phyloP scores from a whole-genome alignment of 1,140 invertebrate species.

The Drosophila mojavensis region DNA sequence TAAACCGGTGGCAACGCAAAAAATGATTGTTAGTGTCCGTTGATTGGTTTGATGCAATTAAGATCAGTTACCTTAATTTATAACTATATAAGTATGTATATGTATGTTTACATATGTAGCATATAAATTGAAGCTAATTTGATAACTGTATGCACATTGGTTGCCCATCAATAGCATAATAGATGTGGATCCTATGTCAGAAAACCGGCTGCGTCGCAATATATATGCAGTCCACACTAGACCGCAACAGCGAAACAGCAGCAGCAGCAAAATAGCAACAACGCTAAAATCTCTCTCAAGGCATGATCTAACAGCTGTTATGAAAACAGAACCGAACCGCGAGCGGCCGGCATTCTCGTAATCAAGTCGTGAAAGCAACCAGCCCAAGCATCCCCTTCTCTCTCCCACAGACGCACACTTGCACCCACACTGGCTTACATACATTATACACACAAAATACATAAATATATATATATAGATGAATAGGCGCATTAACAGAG shows the following conservation, averaged over 20 bases:
- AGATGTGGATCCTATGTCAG: slow-evolving; percentile 32
- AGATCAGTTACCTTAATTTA: slow-evolving; percentile 10
- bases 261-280: slow-evolving; percentile 9
- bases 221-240: slow-evolving; percentile 38
- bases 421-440: neutral
- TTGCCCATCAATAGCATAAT: slow-evolving; percentile 33
- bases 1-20: neutral
- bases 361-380: slow-evolving; percentile 24
- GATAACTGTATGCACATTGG: slow-evolving; percentile 17
- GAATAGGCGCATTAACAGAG: slow-evolving; percentile 5
- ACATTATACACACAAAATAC: no score
- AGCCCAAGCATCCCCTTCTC: slow-evolving; percentile 33
- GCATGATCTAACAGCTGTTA: slow-evolving; percentile 53
- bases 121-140: neutral
- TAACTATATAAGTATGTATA: slow-evolving; percentile 3
- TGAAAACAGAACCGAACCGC: slow-evolving; percentile 17
- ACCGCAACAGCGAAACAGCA: neutral
- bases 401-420: slow-evolving; percentile 9
- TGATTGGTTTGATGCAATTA: slow-evolving; percentile 53
- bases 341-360: slow-evolving; percentile 30
- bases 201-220: slow-evolving; percentile 43
- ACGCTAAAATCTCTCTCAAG: slow-evolving; percentile 19
- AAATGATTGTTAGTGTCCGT: neutral
- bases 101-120: no score
- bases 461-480: neutral